Evolutionary conservation across 2,113 vertebrate species (phyloP).

Genomic region (Nettapus auritus): DNA sequence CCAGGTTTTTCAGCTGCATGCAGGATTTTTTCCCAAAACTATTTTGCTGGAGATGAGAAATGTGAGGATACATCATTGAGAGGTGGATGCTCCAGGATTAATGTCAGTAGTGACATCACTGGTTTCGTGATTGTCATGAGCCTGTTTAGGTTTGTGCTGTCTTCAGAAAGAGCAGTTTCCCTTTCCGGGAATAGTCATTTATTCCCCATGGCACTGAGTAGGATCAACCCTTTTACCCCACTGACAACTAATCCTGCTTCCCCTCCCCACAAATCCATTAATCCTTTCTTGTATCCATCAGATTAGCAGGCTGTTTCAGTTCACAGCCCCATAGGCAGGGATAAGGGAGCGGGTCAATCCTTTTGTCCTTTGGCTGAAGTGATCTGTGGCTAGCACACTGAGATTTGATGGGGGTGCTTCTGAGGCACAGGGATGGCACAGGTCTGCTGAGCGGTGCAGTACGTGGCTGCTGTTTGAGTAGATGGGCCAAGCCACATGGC

Average conservation of each 20-base stretch:
- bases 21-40: not conserved
- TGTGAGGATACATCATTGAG: not conserved
- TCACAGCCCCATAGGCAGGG: not conserved
- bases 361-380: not conserved
- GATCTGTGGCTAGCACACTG: not conserved
- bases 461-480: conserved; percentile 7
- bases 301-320: not conserved
- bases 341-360: not conserved
- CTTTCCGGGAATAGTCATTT: not conserved
- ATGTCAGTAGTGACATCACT: not conserved
- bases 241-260: not conserved
- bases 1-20: not conserved
- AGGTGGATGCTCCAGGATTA: not conserved
- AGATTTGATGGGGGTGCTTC: not conserved
- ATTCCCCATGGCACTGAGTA: not conserved
- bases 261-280: not conserved
- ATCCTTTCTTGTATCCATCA: not conserved
- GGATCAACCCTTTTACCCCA: not conserved
- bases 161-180: not conserved
- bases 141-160: not conserved
- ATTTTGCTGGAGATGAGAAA: not conserved
- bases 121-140: not conserved
- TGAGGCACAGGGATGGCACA: not conserved
- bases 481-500: not conserved
- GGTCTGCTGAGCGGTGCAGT: not conserved